A percentile compares a stretch with the other conserved stretches of the same genome.
Conservation (phyloP, 1,140 invertebrate genomes). For the Drosophila ficusphila region DNA sequence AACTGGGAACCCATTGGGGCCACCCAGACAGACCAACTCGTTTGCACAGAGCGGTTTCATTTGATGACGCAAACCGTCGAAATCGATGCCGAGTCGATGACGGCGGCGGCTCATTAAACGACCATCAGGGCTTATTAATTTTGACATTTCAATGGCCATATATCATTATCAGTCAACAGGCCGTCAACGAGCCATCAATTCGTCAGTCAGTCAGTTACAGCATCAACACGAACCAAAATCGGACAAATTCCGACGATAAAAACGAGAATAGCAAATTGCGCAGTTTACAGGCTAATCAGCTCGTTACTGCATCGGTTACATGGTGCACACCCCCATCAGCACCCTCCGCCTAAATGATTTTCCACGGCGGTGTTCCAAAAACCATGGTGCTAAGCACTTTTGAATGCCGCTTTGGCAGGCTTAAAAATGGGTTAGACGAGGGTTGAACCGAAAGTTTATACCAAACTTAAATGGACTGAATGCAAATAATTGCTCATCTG, state of each 20-base stretch:
- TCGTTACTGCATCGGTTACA: slow-evolving; percentile 41
- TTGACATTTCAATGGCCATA: slow-evolving; percentile 68
- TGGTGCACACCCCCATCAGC: neutral
- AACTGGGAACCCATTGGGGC: neutral
- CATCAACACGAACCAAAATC: slow-evolving; percentile 6
- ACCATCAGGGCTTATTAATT: slow-evolving; percentile 62
- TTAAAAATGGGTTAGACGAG: neutral
- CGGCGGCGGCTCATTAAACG: slow-evolving; percentile 55
- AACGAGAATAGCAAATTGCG: slow-evolving; percentile 16
- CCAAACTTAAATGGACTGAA: neutral
- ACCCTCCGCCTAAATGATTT: neutral
- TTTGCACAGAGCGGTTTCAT: slow-evolving; percentile 23
- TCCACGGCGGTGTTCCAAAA: neutral
- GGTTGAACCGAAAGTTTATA: neutral
- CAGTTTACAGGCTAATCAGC: slow-evolving; percentile 53
- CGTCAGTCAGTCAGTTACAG: slow-evolving; percentile 24
- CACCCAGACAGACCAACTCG: slow-evolving; percentile 4
- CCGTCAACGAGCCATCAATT: slow-evolving; percentile 51
- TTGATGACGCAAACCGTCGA: slow-evolving; percentile 32
- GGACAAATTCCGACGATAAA: slow-evolving; percentile 22
- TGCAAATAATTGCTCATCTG: no score
- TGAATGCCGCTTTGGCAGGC: neutral
- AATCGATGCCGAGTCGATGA: slow-evolving; percentile 4
- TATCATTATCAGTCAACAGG: slow-evolving; percentile 60
- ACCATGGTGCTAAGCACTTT: neutral